Base-by-base conservation (phyloP, 2,888 invertebrate genomes). In the Andrena praecox region DNA sequence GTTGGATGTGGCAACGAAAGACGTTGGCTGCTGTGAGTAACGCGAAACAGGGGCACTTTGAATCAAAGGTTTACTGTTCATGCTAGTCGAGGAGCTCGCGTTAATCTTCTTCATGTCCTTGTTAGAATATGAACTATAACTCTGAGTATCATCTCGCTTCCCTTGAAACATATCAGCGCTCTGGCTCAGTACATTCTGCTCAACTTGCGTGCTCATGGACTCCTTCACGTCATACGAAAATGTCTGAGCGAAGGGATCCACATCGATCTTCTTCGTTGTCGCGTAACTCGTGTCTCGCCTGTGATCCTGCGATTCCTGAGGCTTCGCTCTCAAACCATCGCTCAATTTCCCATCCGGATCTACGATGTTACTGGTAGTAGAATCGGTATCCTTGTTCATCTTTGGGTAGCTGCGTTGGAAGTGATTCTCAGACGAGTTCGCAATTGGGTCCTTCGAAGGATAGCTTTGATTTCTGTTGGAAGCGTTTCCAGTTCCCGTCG, bases 1-100 rank as follows among this genome's bases (percentile, higher is more conserved):
- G 79, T 91, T 93, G 0, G 93, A 90, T 4, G 92, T 91, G 6
- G 85, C 84, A 0, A 90, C 87, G 52, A 91, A 91, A 3, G 89
- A 83, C 10, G 89, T 76, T 3, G 86, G 70, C 31, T 90, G 90
- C 33, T 90, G 90, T 2, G 90, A 84, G 59, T 91, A 91, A 20
- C 80, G 88, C 5, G 78, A 70, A n/a, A 77, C 63, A 0, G 82
- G 20, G n/a, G 62, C 42, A 31, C 89, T 82, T 10, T 76, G 81
- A 12, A 78, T 70, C 1, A 87, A 27, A 35, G 68, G 24, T 66
- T 83, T 85, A 29, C 70, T 81, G 12, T 24, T 67, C 60, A 87
- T 87, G 64, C 31, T 48, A 80, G 88, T 82, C 67, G 91, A 42
- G 60, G 87, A 81, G 62, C 77, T 90, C 4, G 83, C 69, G n/a